phyloP scores from a whole-genome alignment of 2,888 invertebrate genomes.

The Willowsia nigromaculata region DNA sequence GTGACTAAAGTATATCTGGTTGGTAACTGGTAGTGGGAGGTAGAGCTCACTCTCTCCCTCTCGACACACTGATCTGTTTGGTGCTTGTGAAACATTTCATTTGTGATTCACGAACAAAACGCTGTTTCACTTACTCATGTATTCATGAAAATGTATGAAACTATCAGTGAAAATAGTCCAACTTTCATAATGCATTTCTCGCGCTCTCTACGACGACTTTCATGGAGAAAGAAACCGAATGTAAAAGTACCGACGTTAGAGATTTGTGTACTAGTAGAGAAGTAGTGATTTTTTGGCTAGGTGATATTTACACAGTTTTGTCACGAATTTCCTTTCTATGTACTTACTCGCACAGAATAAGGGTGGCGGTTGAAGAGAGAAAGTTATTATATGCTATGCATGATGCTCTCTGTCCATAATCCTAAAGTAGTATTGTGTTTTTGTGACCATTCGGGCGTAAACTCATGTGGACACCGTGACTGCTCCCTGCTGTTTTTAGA shows the following conservation, averaged over 20 bases:
- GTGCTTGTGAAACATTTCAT: slow-evolving; percentile 33
- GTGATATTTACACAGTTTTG: slow-evolving; percentile 63
- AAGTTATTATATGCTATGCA: slow-evolving; percentile 5
- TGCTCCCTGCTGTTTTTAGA: slow-evolving; percentile 45
- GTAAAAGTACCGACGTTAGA: neutral
- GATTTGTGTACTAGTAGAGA: neutral
- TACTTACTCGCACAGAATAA: slow-evolving; percentile 28
- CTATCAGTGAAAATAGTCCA: slow-evolving; percentile 38
- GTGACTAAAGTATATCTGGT: too few species aligned
- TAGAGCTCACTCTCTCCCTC: too few species aligned
- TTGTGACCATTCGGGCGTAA: slow-evolving; percentile 44
- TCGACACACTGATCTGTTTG: neutral
- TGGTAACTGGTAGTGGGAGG: neutral
- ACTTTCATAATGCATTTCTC: slow-evolving; percentile 40
- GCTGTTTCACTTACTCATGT: slow-evolving; percentile 45
- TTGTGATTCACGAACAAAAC: slow-evolving; percentile 44
- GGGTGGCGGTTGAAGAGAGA: neutral
- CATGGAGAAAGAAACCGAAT: neutral
- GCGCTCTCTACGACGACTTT: neutral
- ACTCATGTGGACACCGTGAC: slow-evolving; percentile 56
- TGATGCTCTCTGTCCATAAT: neutral
- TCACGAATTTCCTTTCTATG: slow-evolving; percentile 61
- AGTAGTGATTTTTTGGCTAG: slow-evolving; percentile 50
- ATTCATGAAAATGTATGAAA: slow-evolving; percentile 64
- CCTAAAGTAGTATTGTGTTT: slow-evolving; percentile 28